phyloP scores from a whole-genome alignment of 2,113 vertebrate species.

The Myrmecobius fasciatus region DNA sequence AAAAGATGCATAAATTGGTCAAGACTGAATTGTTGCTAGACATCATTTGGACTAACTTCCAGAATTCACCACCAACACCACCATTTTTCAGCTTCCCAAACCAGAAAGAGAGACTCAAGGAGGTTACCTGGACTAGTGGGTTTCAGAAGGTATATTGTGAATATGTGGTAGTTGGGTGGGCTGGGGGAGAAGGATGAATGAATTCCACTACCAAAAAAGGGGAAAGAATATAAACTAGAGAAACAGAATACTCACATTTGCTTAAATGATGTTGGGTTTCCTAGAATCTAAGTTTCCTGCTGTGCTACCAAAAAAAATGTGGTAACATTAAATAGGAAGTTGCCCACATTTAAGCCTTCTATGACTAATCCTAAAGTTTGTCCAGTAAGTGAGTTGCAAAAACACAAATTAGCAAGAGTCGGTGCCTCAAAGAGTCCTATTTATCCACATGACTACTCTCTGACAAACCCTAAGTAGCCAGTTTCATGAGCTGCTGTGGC shows the following conservation, averaged over 20 bases:
- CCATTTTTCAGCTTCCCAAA: not conserved
- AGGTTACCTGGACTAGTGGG: not conserved
- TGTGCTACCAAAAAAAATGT: not conserved
- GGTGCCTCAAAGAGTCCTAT: not conserved
- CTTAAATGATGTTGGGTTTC: not conserved
- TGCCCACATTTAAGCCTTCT: not conserved
- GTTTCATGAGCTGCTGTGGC: not conserved
- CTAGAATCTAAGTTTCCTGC: not conserved
- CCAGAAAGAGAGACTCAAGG: not conserved
- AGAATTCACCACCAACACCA: not conserved
- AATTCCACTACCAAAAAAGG: slow-evolving; percentile 20
- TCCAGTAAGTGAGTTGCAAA: not conserved
- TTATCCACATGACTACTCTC: not conserved
- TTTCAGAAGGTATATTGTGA: not conserved
- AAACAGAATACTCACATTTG: slow-evolving; percentile 32
- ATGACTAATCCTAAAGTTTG: not conserved
- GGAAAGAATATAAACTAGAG: not conserved
- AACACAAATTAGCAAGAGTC: not conserved
- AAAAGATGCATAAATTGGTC: not conserved
- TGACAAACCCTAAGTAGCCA: not conserved
- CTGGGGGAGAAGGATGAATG: not conserved
- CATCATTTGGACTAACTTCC: slow-evolving; percentile 29
- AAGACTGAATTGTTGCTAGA: not conserved
- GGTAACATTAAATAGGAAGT: slow-evolving; percentile 11
- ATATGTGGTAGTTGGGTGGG: not conserved